Evolutionary conservation across 2,113 vertebrate genomes (phyloP), one percentile per base, ranked within the genome.

Genomic region (Proterorhinus semilunaris): DNA sequence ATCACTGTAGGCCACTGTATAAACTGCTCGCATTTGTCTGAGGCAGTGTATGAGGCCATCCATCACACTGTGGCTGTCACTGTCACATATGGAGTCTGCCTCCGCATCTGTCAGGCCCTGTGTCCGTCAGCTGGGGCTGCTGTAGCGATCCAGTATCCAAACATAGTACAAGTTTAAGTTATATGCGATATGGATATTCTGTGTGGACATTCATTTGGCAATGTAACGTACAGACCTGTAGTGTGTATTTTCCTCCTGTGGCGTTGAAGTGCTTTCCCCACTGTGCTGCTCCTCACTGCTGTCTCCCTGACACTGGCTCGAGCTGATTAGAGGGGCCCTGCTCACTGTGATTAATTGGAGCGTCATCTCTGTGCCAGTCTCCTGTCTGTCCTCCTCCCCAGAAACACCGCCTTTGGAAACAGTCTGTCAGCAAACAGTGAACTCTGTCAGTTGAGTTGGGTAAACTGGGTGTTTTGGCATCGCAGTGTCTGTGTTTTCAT

Each of bases 311-410:
- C 53, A 46, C 66, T 78, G 70, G 69, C 73, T 77, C 78, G 63
- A 71, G 71, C 77, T 88, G 87, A 86, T 90, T 85, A 83, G 78
- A 86, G 76, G 81, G 72, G 77, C 72, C 51, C 68, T 72, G 84
- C 82, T 81, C 63, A 72, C 78, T 72, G 76, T 86, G 81, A 88
- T 88, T 86, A 89, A 87, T 87, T 87, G 78, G 76, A 87, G 84
- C 82, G 72, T 82, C 71, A 76, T 82, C 66, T 74, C 62, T 3
- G 6, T 82, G 85, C 83, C 87, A 87, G 64, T 61, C 47, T 70
- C 52, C 13, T 54, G 70, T 64, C 3, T 43, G 44, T 48, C 36
- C 12, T 65, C 45, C 43, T 62, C 67, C 48, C 17, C 42, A 46
- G 44, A 62, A 62, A 62, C 57, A 10, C 15, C 57, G 55, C 48